Evolutionary conservation across 2,113 vertebrate genomes (phyloP), one percentile per base, ranked within the genome.

Genomic region (Martes martes): DNA sequence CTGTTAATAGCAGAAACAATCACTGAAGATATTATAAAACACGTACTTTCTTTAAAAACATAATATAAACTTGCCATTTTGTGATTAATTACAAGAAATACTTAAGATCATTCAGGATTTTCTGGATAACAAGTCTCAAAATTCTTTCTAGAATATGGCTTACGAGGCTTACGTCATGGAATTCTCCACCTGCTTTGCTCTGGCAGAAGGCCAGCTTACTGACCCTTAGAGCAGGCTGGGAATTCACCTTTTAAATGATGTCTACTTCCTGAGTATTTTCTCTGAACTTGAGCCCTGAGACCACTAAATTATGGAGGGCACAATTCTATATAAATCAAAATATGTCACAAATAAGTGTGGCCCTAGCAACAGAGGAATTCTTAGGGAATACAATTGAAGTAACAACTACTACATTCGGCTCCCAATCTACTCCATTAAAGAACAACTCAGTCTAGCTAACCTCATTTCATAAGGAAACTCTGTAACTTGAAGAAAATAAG

Each of bases 221-320:
- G 86, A 79, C 61, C 71, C 78, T 59, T 36, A 59, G 63, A 96
- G 47, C 61, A 83, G 85, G 26, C 39, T 89, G 50, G 7, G 50
- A 94, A 79, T 71, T 93, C 59, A 82, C 91, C 93, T 97, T 95
- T 94, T 74, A 91, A 94, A 65, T 92, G 55, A 55, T 82, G 42
- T 45, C 13, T 96, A 57, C 87, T 80, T 88, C 52, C 52, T 89
- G 55, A 65, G 36, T 92, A 65, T 69, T 88, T 94, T 97, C 81
- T 94, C n/a, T 91, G 52, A 74, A 36, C 79, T 74, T 47, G 21
- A 91, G 52, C 50, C 59, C 45, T 6, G 42, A 96, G 81, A 91
- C 47, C 92, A 81, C 78, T 95, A 93, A 89, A 67, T 94, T 85
- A 82, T 1, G 10, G 82, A 76, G n/a, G 83, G 2, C 36, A 79